Evolutionary conservation across 1,140 invertebrate species (phyloP).

Genomic region (Drosophila subobscura): DNA sequence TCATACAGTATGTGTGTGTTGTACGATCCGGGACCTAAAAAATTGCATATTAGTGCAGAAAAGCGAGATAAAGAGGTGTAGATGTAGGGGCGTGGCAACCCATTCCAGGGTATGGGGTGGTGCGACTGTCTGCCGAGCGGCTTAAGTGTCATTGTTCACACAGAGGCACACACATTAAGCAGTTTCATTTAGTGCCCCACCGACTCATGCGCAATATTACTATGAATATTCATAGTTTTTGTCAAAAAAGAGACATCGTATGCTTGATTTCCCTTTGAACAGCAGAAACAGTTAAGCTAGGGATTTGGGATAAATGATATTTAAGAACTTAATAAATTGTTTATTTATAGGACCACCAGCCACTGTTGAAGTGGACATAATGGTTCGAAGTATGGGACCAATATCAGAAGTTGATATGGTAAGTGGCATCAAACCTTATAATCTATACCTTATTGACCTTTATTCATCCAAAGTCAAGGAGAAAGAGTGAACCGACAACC

Average conservation of each 20-base stretch:
- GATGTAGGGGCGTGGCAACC: not conserved
- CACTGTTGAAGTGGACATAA: conserved; percentile 92
- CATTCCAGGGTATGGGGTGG: conserved; percentile 10
- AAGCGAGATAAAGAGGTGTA: conserved; percentile 54
- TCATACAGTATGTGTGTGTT: conserved; percentile 8
- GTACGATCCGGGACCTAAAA: conserved; percentile 48
- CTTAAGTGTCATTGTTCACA: conserved; percentile 77
- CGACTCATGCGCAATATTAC: conserved; percentile 4
- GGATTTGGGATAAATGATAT: too few species aligned
- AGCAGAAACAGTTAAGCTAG: not conserved
- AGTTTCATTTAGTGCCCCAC: conserved; percentile 61
- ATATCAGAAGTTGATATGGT: conserved; percentile 95
- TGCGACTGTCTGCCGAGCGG: conserved; percentile 69
- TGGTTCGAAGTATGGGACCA: conserved; percentile 94
- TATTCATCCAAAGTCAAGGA: too few species aligned
- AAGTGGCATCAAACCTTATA: conserved; percentile 57
- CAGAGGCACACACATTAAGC: conserved; percentile 66
- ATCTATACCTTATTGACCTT: not conserved
- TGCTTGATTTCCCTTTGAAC: conserved; percentile 2
- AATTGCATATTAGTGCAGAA: conserved; percentile 80
- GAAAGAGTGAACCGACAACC: too few species aligned
- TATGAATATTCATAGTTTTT: conserved; percentile 50
- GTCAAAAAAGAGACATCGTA: conserved; percentile 26
- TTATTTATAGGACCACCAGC: conserved; percentile 88
- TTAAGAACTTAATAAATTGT: not conserved